Evolutionary conservation across 2,797 vertebrate genomes (phyloP).

Genomic region (Hyperoplus lanceolatus): DNA sequence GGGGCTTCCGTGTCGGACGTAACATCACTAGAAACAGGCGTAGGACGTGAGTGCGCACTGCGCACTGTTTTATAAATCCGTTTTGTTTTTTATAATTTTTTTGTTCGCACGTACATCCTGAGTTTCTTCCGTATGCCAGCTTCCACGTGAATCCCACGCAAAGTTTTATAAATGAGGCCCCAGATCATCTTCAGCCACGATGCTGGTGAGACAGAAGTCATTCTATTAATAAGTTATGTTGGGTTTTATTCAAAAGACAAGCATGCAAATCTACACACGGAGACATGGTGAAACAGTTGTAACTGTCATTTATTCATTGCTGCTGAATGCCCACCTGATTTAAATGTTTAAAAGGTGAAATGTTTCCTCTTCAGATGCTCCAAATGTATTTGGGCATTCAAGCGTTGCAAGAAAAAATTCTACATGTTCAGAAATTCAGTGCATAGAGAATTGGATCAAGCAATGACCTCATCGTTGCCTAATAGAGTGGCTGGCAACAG

Average conservation of each 20-base stretch:
- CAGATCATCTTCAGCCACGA: constrained; percentile 16
- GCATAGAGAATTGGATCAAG: constrained; percentile 43
- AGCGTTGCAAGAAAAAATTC: constrained; percentile 41
- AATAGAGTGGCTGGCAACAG: constrained; percentile 28
- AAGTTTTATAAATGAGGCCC: no score
- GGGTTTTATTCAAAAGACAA: constrained; percentile 49
- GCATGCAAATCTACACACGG: constrained; percentile 19
- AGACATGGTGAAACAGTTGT: constrained; percentile 37
- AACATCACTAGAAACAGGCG: no score
- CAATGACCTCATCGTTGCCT: constrained; percentile 34
- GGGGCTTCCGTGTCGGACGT: no score
- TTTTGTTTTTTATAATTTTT: no score
- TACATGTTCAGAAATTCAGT: constrained; percentile 47
- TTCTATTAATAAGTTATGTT: constrained; percentile 52
- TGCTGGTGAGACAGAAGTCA: constrained; percentile 15
- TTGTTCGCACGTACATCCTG: no score
- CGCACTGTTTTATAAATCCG: no score
- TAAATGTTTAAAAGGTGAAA: constrained; percentile 65
- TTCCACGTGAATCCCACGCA: no score
- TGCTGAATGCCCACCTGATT: constrained; percentile 46
- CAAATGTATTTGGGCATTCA: constrained; percentile 69
- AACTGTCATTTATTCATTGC: constrained; percentile 11
- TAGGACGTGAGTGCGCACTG: no score
- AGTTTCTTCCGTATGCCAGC: no score
- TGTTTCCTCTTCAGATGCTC: constrained; percentile 59